Evolutionary conservation across 2,888 invertebrate species (phyloP), one percentile per base, ranked within the genome.

Genomic region (Agriopis marginaria): DNA sequence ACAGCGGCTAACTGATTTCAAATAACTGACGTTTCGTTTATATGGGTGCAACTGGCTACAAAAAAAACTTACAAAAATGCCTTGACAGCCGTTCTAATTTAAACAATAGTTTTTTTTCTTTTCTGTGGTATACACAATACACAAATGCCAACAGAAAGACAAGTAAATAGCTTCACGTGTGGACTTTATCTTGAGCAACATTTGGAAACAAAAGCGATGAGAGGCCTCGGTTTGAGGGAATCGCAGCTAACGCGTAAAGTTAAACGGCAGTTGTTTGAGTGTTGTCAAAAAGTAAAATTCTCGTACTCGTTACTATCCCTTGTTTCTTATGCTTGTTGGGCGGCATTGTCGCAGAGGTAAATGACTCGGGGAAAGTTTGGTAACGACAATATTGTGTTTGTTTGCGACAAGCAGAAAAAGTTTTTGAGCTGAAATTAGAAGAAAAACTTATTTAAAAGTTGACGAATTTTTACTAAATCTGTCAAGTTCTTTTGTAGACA

Each of bases 181-280:
- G 68, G 47, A 77, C 71, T 79, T 77, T 70, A 64, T 68, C 65
- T 56, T 63, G 63, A 62, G 67, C 65, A 66, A 77, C 79, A 79
- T 82, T 80, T 68, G 74, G 54, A 66, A 71, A 72, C 73, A 78
- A 77, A 79, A 66, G 74, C 62, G 66, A 62, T 62, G 63, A 78
- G 76, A 80, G 71, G 76, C 62, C 72, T 70, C 61, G 68, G 75
- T 75, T 71, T 75, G 61, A 72, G 75, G 71, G 78, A 83, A 79
- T 74, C 75, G 75, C 79, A 75, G 79, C 58, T 58, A 84, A 86
- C 86, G 84, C 75, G 82, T 83, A 88, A 89, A 89, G 89, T 88
- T 88, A 83, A 84, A 89, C 85, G 85, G 85, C 87, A 82, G 82
- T 88, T 89, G 86, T 88, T 88, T 81, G 77, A 81, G 76, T 81